phyloP scores from a whole-genome alignment of 2,113 vertebrate species.

The Passer montanus region DNA sequence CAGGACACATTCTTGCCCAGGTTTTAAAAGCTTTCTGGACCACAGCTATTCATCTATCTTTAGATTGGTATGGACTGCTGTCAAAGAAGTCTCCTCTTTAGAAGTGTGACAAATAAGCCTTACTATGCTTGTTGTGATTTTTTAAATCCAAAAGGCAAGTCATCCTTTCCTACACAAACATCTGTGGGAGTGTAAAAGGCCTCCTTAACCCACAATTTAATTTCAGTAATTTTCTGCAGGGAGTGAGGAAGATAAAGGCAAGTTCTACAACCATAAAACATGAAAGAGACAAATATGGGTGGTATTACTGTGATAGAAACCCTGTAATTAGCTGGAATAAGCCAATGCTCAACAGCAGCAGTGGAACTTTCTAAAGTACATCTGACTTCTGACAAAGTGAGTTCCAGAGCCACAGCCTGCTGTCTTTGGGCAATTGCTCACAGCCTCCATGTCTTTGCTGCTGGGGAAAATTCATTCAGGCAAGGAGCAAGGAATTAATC shows the following conservation, averaged over 20 bases:
- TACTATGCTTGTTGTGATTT: neutral
- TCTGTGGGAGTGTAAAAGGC: neutral
- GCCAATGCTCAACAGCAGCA: neutral
- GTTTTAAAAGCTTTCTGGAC: neutral
- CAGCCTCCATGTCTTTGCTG: neutral
- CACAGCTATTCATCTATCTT: neutral
- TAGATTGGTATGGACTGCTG: neutral
- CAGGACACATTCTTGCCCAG: neutral
- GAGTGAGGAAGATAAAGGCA: neutral
- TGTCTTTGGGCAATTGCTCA: neutral
- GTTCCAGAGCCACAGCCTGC: neutral
- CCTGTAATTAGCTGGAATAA: neutral
- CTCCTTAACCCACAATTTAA: neutral
- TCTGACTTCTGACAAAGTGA: neutral
- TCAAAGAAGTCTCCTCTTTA: neutral
- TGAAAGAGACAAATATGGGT: neutral
- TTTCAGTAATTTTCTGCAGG: neutral
- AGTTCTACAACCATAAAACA: neutral
- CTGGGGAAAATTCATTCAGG: neutral
- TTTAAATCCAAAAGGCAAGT: neutral
- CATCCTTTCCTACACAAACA: conserved; percentile 24
- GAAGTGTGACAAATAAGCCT: neutral
- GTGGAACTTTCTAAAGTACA: neutral
- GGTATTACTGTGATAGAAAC: neutral
- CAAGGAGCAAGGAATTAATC: neutral